A percentile compares a stretch with the other conserved stretches of the same genome.
Evolutionary conservation across 2,888 invertebrate genomes (phyloP).

Genomic region (Polyommatus icarus): DNA sequence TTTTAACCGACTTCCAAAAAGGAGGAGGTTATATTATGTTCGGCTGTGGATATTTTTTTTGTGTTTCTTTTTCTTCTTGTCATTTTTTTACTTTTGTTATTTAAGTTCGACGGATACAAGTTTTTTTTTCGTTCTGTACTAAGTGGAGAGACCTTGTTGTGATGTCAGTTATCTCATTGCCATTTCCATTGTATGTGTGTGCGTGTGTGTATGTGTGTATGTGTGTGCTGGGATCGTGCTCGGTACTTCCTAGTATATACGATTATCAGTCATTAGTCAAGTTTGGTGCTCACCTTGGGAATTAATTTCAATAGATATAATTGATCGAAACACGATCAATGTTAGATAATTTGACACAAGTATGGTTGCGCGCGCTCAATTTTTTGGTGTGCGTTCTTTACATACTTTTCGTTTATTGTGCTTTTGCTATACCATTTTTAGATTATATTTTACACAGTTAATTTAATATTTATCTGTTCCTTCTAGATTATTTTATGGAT

Average conservation of each 20-base stretch:
- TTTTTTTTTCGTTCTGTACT: constrained; percentile 58
- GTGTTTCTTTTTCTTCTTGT: background rate
- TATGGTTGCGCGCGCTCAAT: background rate
- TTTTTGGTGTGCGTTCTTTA: background rate
- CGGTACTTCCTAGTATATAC: constrained; percentile 70
- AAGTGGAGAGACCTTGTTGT: constrained; percentile 65
- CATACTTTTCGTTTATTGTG: background rate
- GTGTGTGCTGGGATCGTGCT: constrained; percentile 61
- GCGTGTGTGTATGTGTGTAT: constrained; percentile 39
- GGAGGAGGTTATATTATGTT: no score
- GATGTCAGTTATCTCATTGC: constrained; percentile 77
- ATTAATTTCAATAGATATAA: constrained; percentile 47
- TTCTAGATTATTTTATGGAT: background rate
- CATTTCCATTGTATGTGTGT: constrained; percentile 50
- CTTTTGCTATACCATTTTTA: background rate
- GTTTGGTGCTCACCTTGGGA: constrained; percentile 65
- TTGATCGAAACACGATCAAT: constrained; percentile 39
- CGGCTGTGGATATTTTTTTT: no score
- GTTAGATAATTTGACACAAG: constrained; percentile 25
- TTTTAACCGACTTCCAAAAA: no score
- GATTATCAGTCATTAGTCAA: constrained; percentile 61
- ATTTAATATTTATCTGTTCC: no score
- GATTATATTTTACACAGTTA: no score
- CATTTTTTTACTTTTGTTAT: no score
- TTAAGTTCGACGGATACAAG: background rate